Evolutionary conservation across 2,113 vertebrate species (phyloP).

Genomic region (Boulengeromyrus knoepffleri): DNA sequence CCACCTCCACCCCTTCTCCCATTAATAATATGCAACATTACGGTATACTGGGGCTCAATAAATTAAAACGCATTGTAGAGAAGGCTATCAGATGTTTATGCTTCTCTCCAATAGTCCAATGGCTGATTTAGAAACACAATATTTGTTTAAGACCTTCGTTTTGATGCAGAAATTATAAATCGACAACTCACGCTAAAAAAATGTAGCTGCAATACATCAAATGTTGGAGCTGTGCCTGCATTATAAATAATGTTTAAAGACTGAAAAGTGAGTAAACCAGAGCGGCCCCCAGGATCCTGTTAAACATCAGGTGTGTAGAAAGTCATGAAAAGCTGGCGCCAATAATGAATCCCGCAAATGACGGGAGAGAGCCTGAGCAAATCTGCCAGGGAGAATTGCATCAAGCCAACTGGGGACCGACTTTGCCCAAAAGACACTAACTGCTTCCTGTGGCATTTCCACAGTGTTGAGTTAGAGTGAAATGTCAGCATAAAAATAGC

Average conservation of each 20-base stretch:
- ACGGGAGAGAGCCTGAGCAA: not conserved
- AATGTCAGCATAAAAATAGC: not conserved
- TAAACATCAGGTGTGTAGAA: not conserved
- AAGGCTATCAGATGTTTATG: not conserved
- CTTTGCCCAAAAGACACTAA: not conserved
- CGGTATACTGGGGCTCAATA: not conserved
- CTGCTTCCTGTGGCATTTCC: not conserved
- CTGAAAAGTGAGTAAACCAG: not conserved
- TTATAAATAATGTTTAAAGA: not conserved
- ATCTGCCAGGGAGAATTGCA: not conserved
- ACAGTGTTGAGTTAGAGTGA: not conserved
- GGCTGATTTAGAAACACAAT: not conserved
- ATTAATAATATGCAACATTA: not conserved
- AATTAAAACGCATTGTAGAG: not conserved
- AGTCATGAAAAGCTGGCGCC: not conserved
- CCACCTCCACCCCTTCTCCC: not conserved
- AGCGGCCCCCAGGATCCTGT: not conserved
- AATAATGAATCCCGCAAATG: not conserved
- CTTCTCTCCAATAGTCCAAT: not conserved
- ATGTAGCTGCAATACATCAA: not conserved
- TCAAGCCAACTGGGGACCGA: not conserved
- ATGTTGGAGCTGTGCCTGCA: not conserved
- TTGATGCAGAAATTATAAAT: not conserved
- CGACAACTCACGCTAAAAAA: not conserved
- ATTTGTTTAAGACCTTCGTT: not conserved